Conservation (phyloP, 2,797 vertebrate genomes). For the Coregonus suidteri region DNA sequence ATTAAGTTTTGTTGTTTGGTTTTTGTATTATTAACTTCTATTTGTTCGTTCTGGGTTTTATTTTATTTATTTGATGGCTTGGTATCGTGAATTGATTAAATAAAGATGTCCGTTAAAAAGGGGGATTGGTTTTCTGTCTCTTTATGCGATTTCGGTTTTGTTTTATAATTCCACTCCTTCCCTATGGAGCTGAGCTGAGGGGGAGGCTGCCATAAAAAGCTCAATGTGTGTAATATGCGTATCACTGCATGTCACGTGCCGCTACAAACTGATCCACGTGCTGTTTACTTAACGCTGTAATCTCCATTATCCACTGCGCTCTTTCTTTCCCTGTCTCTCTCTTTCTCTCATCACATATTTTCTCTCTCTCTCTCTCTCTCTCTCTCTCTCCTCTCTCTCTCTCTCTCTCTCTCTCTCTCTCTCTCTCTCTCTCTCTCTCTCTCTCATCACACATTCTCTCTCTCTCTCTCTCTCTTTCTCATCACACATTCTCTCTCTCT, state of each 20-base stretch:
- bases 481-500: no score
- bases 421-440: no score
- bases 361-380: background rate
- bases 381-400: background rate
- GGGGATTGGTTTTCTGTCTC: background rate
- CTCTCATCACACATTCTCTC: no score
- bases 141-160: background rate
- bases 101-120: background rate
- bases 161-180: background rate
- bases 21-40: background rate
- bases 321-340: background rate
- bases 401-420: background rate
- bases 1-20: background rate
- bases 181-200: background rate
- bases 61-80: background rate
- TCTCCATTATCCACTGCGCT: background rate
- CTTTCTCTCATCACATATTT: background rate
- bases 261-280: background rate
- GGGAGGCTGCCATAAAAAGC: background rate
- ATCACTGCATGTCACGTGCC: background rate
- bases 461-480: no score
- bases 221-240: background rate
- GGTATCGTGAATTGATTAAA: conserved; percentile 1
- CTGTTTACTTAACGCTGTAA: background rate
- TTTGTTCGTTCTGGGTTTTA: background rate